Conservation (phyloP, 1,140 invertebrate genomes). For the Platyscapa corneri region DNA sequence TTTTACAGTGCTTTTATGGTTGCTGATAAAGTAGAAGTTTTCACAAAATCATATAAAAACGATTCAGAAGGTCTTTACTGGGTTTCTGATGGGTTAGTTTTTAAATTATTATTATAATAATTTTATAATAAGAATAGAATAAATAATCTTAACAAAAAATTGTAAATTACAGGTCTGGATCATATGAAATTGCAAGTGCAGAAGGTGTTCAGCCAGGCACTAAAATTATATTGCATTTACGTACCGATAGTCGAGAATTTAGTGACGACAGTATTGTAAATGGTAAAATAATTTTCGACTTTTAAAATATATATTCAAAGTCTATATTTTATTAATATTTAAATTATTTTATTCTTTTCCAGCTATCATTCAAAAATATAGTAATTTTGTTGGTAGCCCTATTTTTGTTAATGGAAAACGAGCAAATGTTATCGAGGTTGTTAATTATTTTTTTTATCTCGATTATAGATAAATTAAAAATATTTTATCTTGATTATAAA, state of each 20-base stretch:
- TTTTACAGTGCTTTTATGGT: conserved; percentile 99
- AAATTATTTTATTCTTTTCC: conserved; percentile 56
- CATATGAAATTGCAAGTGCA: conserved; percentile 91
- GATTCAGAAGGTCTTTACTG: conserved; percentile 85
- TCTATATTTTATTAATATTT: neutral
- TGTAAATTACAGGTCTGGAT: conserved; percentile 80
- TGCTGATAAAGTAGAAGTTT: conserved; percentile 94
- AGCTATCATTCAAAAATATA: conserved; percentile 96
- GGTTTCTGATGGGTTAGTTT: conserved; percentile 89
- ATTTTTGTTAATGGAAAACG: conserved; percentile 93
- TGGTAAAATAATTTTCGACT: conserved; percentile 72
- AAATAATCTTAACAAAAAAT: neutral
- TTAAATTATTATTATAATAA: no score
- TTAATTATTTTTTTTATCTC: neutral
- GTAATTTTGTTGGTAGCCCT: conserved; percentile 96
- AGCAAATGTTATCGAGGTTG: conserved; percentile 87
- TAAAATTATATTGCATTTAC: conserved; percentile 94
- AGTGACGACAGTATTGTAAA: conserved; percentile 89
- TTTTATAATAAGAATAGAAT: no score
- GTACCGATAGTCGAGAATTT: conserved; percentile 90
- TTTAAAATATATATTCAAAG: no score
- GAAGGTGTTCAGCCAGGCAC: conserved; percentile 91
- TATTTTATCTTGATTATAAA: conserved; percentile 4
- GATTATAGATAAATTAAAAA: no score
- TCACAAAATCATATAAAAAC: conserved; percentile 80